These are phyloP conservation scores for Sturnira hondurensis DNA, from an alignment of 2,113 vertebrate genomes.

Conservation along the genomic window DNA sequence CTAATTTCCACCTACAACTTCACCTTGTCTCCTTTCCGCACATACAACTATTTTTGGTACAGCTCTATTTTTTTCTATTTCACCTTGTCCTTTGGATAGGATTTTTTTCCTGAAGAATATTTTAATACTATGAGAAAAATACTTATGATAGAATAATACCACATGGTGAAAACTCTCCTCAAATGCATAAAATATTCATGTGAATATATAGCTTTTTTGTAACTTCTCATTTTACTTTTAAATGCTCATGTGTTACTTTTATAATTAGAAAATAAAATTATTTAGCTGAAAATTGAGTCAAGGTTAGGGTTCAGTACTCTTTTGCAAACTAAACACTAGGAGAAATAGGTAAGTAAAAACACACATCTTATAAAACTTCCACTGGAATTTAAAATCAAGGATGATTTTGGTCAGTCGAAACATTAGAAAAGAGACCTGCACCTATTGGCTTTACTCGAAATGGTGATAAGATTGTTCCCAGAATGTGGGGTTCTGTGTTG, in stretches of 20 bases:
- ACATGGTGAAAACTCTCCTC: neutral
- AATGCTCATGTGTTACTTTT: neutral
- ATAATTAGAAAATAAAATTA: constrained; percentile 15
- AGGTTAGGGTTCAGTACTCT: neutral
- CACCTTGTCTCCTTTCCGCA: neutral
- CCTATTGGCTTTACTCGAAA: neutral
- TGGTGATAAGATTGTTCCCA: neutral
- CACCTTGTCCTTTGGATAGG: constrained; percentile 11
- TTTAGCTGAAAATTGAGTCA: neutral
- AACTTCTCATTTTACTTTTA: neutral
- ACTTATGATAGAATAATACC: neutral
- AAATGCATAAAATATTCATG: neutral
- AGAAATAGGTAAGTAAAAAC: neutral
- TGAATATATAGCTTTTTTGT: neutral
- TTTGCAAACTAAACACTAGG: neutral
- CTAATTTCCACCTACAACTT: constrained; percentile 18
- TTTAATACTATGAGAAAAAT: constrained; percentile 1
- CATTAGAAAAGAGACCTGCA: neutral
- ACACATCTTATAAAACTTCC: neutral
- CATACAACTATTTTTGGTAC: neutral
- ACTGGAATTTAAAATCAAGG: constrained; percentile 9
- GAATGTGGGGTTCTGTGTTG: neutral
- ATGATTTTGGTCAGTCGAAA: neutral
- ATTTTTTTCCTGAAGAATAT: neutral
- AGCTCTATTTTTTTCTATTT: neutral